A percentile compares a stretch with the other conserved stretches of the same genome.
phyloP scores from a whole-genome alignment of 2,797 vertebrate species.

The Tarsius wallacei region DNA sequence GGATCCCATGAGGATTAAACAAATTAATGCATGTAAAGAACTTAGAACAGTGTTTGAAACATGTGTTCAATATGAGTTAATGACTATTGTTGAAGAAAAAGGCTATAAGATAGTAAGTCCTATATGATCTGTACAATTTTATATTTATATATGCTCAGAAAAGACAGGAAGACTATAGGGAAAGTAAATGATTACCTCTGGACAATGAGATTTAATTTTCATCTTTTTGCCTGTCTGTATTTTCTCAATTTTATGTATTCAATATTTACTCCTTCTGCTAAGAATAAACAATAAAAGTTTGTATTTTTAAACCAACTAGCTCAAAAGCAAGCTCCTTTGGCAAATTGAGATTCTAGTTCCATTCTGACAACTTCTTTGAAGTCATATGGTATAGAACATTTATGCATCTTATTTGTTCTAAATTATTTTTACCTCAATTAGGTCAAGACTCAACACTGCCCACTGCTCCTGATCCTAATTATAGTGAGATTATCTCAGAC shows the following conservation, averaged over 20 bases:
- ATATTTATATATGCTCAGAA: neutral
- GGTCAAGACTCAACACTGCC: neutral
- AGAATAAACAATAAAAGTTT: neutral
- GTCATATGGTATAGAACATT: neutral
- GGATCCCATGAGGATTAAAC: neutral
- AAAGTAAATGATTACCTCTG: neutral
- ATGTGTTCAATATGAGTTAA: neutral
- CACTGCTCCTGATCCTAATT: neutral
- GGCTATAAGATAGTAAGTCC: neutral
- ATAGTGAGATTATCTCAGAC: neutral
- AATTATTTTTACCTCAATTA: conserved; percentile 6
- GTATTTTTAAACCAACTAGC: neutral
- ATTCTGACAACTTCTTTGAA: neutral
- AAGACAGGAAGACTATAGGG: neutral
- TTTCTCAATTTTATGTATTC: neutral
- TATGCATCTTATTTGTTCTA: neutral
- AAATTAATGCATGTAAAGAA: neutral
- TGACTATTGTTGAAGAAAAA: neutral
- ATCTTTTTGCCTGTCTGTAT: neutral
- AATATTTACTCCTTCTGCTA: neutral
- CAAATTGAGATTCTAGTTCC: neutral
- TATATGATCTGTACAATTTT: neutral
- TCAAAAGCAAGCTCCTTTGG: neutral
- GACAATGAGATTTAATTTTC: neutral
- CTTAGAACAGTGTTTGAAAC: neutral